These are phyloP conservation scores for Coracopsis vasa DNA, from an alignment of 2,113 vertebrate species.

Conservation along the genomic window DNA sequence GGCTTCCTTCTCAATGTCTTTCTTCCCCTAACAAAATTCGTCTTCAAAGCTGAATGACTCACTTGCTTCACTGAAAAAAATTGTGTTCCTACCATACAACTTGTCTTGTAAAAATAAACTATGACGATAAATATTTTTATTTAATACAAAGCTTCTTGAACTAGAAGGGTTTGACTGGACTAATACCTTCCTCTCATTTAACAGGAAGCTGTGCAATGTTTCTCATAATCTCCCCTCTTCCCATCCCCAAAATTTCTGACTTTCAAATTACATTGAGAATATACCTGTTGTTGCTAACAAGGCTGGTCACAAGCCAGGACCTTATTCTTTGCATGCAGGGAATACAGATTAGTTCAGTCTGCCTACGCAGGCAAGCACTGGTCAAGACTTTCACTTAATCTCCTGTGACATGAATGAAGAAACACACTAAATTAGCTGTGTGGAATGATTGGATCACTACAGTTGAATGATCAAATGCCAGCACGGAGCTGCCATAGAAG, in stretches of 20 bases:
- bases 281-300: background rate
- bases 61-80: background rate
- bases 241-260: background rate
- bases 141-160: background rate
- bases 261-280: background rate
- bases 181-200: background rate
- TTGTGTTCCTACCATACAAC: background rate
- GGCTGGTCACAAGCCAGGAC: background rate
- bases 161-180: background rate
- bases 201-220: background rate
- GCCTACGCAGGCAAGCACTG: background rate
- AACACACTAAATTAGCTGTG: background rate
- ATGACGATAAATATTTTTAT: background rate
- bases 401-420: conserved; percentile 16
- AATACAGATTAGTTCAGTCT: background rate
- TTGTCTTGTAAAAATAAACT: background rate
- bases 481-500: background rate
- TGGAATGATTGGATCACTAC: conserved; percentile 12
- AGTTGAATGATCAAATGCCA: background rate
- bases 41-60: background rate
- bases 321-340: background rate
- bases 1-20: background rate
- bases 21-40: background rate
- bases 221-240: background rate
- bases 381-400: conserved; percentile 11